Base-by-base conservation (phyloP, 1,140 invertebrate species). In the Centruroides vittatus region DNA sequence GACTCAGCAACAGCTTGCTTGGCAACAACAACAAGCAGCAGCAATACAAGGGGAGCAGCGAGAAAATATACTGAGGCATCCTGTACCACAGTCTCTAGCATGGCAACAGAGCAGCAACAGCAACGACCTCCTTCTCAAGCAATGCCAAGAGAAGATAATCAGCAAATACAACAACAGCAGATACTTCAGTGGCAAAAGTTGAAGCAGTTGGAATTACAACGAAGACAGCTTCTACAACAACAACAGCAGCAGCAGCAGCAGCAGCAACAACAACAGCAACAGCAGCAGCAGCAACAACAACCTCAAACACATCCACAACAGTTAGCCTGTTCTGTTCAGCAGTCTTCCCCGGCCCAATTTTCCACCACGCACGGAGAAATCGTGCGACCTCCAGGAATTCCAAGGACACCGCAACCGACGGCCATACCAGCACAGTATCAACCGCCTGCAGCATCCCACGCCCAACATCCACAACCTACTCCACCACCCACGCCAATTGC, bases 391-490 rank as follows among this genome's bases (percentile, higher is more conserved):
- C 47, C 58, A 35, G 48, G 47, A 36, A 57, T 60, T 51, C 49
- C 52, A 59, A 66, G 65, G 50, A 46, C 60, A 10, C 59, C 56
- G n/a, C 65, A 35, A 8, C 48, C 60, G 4, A 59, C 55, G 23
- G 34, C 59, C 9, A 74, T 69, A 72, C 74, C 66, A 68, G 64
- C 63, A 53, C 75, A 65, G 68, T 70, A 35, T 61, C 68, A 63
- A 61, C 69, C 62, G 61, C 51, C 13, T 49, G 47, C 13, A 64
- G 61, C 66, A 63, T n/a, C 85, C 83, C 47, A 84, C 84, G 10
- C 83, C 85, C 41, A 41, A 41, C 41, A 41, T 8, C 59, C 56
- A 34, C 65, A 35, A 8, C 48, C 60, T 8, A 59, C 55, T 36
- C 13, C 59, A 13, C 74, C 69, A 72, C 73, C 66, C 68, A 64